Percentiles rank a stretch among this genome's conserved stretches.
Evolutionary conservation across 2,888 invertebrate species (phyloP).

Genomic region (Athrips mouffetella): DNA sequence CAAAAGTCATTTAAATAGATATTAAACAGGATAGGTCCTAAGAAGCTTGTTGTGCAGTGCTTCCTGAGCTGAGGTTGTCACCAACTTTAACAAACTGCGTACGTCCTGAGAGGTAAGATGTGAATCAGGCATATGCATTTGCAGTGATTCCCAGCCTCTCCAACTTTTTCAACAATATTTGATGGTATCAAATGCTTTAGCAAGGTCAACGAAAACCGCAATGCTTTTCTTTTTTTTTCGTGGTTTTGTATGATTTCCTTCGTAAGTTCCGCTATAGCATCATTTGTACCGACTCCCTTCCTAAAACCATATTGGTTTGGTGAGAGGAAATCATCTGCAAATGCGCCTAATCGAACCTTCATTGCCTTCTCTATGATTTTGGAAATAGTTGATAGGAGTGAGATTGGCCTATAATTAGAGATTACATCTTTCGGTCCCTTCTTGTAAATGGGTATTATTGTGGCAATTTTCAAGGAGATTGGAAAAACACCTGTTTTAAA

Average conservation of each 20-base stretch:
- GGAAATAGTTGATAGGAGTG: not conserved
- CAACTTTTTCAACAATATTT: not conserved
- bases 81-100: not conserved
- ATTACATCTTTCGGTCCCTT: not conserved
- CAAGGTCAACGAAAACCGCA: not conserved
- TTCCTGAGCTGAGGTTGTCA: not conserved
- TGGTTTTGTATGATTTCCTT: not conserved
- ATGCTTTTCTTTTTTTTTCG: not conserved
- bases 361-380: not conserved
- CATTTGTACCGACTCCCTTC: not conserved
- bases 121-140: not conserved
- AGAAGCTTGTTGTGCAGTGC: not conserved
- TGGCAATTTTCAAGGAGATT: not conserved
- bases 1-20: not conserved
- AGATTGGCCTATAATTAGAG: not conserved
- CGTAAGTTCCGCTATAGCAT: not conserved
- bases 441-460: not conserved
- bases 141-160: not conserved
- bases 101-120: not conserved
- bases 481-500: not conserved
- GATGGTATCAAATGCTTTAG: not conserved
- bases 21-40: not conserved
- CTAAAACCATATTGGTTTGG: not conserved
- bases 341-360: not conserved
- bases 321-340: not conserved